Conservation (phyloP, 2,797 vertebrate genomes). For the Rhinogobio ventralis region DNA sequence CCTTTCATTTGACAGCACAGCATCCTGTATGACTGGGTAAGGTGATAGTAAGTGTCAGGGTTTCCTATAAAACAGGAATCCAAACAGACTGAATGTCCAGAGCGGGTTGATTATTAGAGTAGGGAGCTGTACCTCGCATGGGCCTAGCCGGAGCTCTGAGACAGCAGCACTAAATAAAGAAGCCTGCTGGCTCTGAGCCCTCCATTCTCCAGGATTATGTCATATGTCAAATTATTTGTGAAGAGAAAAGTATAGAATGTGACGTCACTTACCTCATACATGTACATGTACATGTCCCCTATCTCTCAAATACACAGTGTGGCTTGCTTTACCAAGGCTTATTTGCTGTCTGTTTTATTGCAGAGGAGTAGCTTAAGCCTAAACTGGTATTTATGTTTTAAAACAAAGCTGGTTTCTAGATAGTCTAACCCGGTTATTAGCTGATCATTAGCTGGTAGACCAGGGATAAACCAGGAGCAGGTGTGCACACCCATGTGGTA, state of each 20-base stretch:
- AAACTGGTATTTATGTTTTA: background rate
- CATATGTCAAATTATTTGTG: conserved; percentile 37
- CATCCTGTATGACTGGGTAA: background rate
- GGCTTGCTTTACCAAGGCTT: background rate
- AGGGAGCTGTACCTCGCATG: background rate
- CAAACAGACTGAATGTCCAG: conserved; percentile 5
- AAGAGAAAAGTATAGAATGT: conserved; percentile 16
- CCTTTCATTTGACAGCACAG: background rate
- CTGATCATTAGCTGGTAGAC: background rate
- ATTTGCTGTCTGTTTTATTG: conserved; percentile 15
- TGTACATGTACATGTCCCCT: background rate
- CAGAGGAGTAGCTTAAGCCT: background rate
- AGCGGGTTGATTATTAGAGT: conserved; percentile 31
- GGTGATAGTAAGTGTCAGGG: conserved; percentile 13
- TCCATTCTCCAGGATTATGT: conserved; percentile 18
- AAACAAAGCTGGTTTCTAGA: background rate
- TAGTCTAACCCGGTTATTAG: background rate
- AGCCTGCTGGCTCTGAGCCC: background rate
- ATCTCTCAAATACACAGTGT: conserved; percentile 6
- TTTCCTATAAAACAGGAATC: conserved; percentile 5
- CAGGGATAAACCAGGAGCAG: background rate
- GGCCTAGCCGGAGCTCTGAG: background rate
- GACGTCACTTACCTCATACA: conserved; percentile 17
- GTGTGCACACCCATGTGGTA: background rate
- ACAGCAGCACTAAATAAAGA: conserved; percentile 46